Conservation (phyloP, 2,797 vertebrate genomes). For the Chaunax sp. region DNA sequence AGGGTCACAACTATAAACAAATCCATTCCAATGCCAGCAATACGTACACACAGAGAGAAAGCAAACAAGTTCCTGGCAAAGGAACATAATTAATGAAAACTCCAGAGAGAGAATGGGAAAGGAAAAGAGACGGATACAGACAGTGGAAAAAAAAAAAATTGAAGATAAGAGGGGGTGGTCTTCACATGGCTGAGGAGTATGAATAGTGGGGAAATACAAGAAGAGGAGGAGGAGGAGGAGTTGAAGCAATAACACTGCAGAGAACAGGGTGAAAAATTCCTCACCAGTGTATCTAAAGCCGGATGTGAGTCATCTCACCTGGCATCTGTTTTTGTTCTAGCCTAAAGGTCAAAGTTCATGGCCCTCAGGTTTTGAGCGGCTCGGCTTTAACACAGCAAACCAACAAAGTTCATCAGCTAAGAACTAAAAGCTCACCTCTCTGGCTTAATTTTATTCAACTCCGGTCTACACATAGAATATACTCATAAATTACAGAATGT, state of each 20-base stretch:
- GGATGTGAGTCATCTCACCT: constrained; percentile 90
- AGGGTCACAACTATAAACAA: constrained; percentile 92
- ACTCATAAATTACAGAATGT: neutral
- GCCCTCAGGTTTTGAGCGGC: constrained; percentile 86
- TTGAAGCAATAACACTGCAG: constrained; percentile 72
- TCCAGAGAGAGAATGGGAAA: constrained; percentile 68
- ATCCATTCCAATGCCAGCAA: constrained; percentile 83
- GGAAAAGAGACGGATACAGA: constrained; percentile 71
- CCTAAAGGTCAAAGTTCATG: constrained; percentile 87
- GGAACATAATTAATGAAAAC: constrained; percentile 79
- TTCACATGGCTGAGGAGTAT: constrained; percentile 52
- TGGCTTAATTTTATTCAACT: neutral
- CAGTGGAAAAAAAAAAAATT: constrained; percentile 34
- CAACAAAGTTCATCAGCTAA: constrained; percentile 81
- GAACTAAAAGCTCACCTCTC: constrained; percentile 51
- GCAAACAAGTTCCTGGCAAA: constrained; percentile 77
- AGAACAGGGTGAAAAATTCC: constrained; percentile 81
- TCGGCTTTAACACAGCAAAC: constrained; percentile 84
- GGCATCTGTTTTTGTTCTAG: constrained; percentile 92
- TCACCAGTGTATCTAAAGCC: constrained; percentile 87
- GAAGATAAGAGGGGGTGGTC: constrained; percentile 46
- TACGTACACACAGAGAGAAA: constrained; percentile 75
- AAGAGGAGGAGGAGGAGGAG: constrained; percentile 52
- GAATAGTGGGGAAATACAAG: constrained; percentile 49
- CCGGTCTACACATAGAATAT: neutral